Base-by-base conservation (phyloP, 2,113 vertebrate genomes). In the Prietella phreatophila region DNA sequence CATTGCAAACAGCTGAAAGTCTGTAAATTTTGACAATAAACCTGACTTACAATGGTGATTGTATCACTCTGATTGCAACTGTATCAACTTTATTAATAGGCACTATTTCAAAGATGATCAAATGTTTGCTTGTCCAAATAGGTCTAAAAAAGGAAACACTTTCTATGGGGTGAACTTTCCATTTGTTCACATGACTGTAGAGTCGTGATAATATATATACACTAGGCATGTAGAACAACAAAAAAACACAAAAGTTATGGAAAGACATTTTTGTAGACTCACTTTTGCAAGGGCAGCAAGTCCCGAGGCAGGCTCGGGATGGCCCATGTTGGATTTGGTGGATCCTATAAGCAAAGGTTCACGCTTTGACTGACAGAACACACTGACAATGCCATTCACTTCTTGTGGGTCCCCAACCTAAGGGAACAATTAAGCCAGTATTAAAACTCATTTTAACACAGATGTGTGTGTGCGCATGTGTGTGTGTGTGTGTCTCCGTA, bases 301-400 rank as follows among this genome's bases (percentile, higher is more conserved):
- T 47, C 98, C 98, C 0, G 98, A 97, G 6, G 97, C 98, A 0
- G 98, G 97, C 92, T 99, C 98, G 1, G 98, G 94, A 86, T 99
- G 98, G 33, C 98, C 98, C 98, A 99, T 99, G 93, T 99, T 99
- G 67, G 98, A 99, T 92, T 99, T 99, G 73, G 96, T 97, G 89
- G 98, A 99, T 50, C 98, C 98, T 7, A 99, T 95, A 84, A 99
- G 93, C 90, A 99, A 90, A 0, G 97, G 97, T 0, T 94, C 93
- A 86, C 93, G 93, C 84, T 95, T 86, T 61, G 92, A 89, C 6
- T 94, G 30, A 71, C 96, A 98, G 92, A 99, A 96, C 15, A 96
- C 91, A 9, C 53, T 42, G 65, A 85, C 94, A 11, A 99, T 97
- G 87, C 96, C 90, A 2, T 96, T 98, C 47, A 97, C 90, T 93